Base-by-base conservation (phyloP, 2,113 vertebrate species). In the Caranx ignobilis region DNA sequence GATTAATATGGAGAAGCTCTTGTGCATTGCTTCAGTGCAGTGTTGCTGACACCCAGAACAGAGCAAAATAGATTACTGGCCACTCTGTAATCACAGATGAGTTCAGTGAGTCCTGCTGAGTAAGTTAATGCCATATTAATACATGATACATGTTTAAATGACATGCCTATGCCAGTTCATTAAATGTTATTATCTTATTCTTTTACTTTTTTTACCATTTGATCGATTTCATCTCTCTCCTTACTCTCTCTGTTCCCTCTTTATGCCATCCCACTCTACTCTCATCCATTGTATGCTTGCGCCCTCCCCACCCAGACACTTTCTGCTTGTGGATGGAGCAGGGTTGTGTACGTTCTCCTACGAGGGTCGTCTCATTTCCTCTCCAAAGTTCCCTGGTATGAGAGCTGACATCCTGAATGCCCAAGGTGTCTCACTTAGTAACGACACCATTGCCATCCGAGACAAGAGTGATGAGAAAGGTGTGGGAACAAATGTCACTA, bases 261-360 rank as follows among this genome's bases (percentile, higher is more conserved):
- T 11, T 52, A 19, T 35, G 37, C 50, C 39, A 26, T 54, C 34
- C 6, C 6, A 47, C 26, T 67, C 52, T 11, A 2, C 21, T 74
- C 50, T 79, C 21, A 79, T 50, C 31, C 35, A 1, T 72, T 69
- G 15, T 48, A 19, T 67, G 39, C 12, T 81, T 21, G 63, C 4
- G 11, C 66, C 65, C 76, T 45, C 16, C 32, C 54, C 57, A 60
- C 76, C 37, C 87, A 99, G 97, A 79, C 95, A 97, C 93, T 97
- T 98, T 93, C 95, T 99, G 81, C 95, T 99, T 5, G 95, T 97
- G 68, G 97, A 99, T 79, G 97, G 97, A 88, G 95, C 96, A 67
- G 97, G 96, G 6, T 91, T 99, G 82, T 97, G 97, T 87, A 93
- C 96, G 76, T 97, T 97, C 92, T 99, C 97, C 10, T 99, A 99